A percentile compares a stretch with the other conserved stretches of the same genome.
Evolutionary conservation across 2,888 invertebrate genomes (phyloP).

Genomic region (Pterobdella sp.): DNA sequence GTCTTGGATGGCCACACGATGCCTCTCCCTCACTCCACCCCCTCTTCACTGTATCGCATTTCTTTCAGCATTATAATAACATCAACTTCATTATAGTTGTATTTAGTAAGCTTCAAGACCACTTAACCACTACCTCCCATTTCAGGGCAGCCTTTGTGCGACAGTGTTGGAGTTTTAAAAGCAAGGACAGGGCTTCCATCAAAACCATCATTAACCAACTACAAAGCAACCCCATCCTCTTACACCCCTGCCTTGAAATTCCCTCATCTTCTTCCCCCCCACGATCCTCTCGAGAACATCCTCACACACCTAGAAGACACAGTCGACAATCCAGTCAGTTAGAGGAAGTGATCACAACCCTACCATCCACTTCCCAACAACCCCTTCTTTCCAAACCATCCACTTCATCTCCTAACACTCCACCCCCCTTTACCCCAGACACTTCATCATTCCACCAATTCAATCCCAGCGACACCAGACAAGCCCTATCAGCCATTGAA

Average conservation of each 20-base stretch:
- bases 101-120: slow-evolving; percentile 14
- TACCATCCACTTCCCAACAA: not conserved
- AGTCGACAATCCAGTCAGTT: too few relatives aligned
- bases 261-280: slow-evolving; percentile 36
- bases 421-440: too few relatives aligned
- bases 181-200: slow-evolving; percentile 66
- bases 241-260: slow-evolving; percentile 72
- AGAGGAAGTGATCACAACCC: not conserved
- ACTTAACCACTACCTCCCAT: slow-evolving; percentile 18
- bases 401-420: not conserved
- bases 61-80: too few relatives aligned
- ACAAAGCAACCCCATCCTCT: slow-evolving; percentile 66
- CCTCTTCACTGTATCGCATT: not conserved
- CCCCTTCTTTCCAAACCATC: not conserved
- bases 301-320: not conserved
- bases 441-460: too few relatives aligned
- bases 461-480: too few relatives aligned
- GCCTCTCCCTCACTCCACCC: slow-evolving; percentile 1
- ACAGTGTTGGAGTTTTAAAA: slow-evolving; percentile 70
- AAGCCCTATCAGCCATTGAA: too few relatives aligned
- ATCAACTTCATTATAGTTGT: not conserved
- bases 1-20: not conserved
- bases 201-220: slow-evolving; percentile 73
- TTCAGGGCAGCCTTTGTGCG: slow-evolving; percentile 54
- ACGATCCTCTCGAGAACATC: not conserved